Evolutionary conservation across 2,797 vertebrate species (phyloP), one percentile per base, ranked within the genome.

Genomic region (Nannoperca obscura): DNA sequence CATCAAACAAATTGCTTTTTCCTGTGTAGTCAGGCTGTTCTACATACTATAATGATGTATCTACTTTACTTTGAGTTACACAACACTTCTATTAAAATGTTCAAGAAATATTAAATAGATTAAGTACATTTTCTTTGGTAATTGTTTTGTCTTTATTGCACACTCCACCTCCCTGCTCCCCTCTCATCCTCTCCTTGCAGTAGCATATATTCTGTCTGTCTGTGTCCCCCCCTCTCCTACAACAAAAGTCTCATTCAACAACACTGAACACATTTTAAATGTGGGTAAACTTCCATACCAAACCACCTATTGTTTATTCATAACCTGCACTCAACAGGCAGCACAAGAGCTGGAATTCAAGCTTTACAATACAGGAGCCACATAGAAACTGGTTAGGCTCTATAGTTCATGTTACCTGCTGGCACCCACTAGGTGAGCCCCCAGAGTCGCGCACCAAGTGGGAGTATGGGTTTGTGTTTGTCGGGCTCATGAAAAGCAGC

Each of bases 251-350:
- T 32, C 2, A 19, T 57, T 58, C 55, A 58, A 2, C 5, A 30
- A 54, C 14, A 30, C 15, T 58, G 5, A 47, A 58, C 13, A 7
- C 61, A 20, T 34, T 64, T 38, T 44, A 54, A 49, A 22, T 47
- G 30, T 58, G 20, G 14, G 40, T 65, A 38, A 42, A 63, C 20
- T 36, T 60, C 8, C 4, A 24, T 58, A n/a, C n/a, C n/a, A n/a
- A n/a, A n/a, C 65, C 40, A 7, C 59, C 5, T 17, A 88, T 94
- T 71, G 82, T 85, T 93, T 85, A 93, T 94, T 89, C 65, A 93
- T 86, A 9, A 71, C 12, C 46, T 70, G 15, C 70, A 70, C 57
- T 72, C 72, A 50, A 12, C 82, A 85, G 69, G 86, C 86, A 53
- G 32, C n/a, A 74, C 40, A 46, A 14, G 27, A 55, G 54, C 44